Evolutionary conservation across 1,140 invertebrate genomes (phyloP), one percentile per base, ranked within the genome.

Genomic region (Diorhabda carinulata): DNA sequence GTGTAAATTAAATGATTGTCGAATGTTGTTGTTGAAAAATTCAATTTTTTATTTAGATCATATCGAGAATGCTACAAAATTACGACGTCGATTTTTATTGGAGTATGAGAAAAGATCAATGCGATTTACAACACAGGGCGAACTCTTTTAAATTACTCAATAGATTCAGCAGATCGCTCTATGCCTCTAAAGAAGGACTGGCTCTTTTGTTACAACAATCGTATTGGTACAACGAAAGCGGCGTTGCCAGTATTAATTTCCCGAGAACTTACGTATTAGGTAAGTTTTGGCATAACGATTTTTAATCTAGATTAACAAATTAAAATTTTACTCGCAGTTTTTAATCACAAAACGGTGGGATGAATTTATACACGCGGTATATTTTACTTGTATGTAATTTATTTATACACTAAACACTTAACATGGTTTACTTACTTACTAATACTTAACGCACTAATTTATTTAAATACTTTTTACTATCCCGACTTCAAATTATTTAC

Each of bases 161-260:
- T 78, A 84, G 92, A 76, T 96, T 92, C 80, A 89, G 87, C 68
- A 88, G 91, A 72, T 92, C 93, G 0, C 86, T 89, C 62, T 97
- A 96, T 78, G 95, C 93, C 2, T 95, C 94, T 0, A 97, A 97
- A 85, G 92, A 95, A 83, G 92, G 95, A 44, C 82, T 97, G 42
- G 93, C 92, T 72, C 85, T 89, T 5, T 91, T 91, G 69, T 83
- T 97, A 57, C 89, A 91, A 66, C 92, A 96, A 82, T 90, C 95
- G 81, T 91, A 94, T 76, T 97, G 95, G 94, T 94, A 90, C 78
- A 91, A 88, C 72, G 92, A 96, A 77, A 89, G 90, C 43, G 90
- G 90, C 25, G 86, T 93, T 43, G 88, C 93, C 0, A 85, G 91
- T 69, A 90, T 90, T 3, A 90, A 91, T 67, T 96, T 94, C 79